Evolutionary conservation across 1,140 invertebrate genomes (phyloP).

Genomic region (Drosophila seguyi): DNA sequence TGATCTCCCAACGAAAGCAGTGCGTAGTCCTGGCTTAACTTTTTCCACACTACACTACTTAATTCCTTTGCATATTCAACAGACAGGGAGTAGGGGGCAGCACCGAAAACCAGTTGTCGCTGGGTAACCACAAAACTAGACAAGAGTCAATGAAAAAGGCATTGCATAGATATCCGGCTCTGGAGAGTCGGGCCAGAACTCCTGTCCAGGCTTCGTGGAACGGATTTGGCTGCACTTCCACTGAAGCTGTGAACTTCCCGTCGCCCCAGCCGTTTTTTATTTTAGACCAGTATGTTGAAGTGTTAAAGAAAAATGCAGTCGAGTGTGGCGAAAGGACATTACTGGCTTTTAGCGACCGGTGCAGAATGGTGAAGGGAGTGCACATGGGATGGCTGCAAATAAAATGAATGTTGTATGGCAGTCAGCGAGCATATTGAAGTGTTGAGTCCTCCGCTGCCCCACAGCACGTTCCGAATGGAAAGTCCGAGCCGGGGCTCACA

Average conservation of each 20-base stretch:
- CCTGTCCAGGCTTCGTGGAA: constrained; percentile 39
- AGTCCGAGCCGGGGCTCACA: not conserved
- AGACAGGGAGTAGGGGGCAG: not conserved
- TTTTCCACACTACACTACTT: constrained; percentile 64
- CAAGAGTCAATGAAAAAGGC: constrained; percentile 65
- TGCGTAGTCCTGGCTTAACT: constrained; percentile 53
- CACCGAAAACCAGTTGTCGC: constrained; percentile 71
- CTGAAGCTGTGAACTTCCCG: constrained; percentile 60
- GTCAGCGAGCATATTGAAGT: constrained; percentile 80
- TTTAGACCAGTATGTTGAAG: constrained; percentile 75
- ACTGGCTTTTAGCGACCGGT: constrained; percentile 79
- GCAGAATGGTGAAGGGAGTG: constrained; percentile 22
- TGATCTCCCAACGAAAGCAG: constrained; percentile 23
- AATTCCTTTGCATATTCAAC: constrained; percentile 71
- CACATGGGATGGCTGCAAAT: constrained; percentile 67
- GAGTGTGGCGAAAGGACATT: constrained; percentile 82
- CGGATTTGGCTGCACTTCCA: constrained; percentile 71
- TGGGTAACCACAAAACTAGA: constrained; percentile 74
- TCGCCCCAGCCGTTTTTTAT: constrained; percentile 42
- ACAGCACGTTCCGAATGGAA: constrained; percentile 1
- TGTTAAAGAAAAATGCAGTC: constrained; percentile 83
- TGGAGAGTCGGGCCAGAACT: constrained; percentile 15
- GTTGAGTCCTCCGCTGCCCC: constrained; percentile 61
- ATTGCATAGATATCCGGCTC: constrained; percentile 63
- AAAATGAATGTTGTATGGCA: constrained; percentile 80